Evolutionary conservation across 2,113 vertebrate genomes (phyloP), one percentile per base, ranked within the genome.

Genomic region (Microcebus ravelobensis): DNA sequence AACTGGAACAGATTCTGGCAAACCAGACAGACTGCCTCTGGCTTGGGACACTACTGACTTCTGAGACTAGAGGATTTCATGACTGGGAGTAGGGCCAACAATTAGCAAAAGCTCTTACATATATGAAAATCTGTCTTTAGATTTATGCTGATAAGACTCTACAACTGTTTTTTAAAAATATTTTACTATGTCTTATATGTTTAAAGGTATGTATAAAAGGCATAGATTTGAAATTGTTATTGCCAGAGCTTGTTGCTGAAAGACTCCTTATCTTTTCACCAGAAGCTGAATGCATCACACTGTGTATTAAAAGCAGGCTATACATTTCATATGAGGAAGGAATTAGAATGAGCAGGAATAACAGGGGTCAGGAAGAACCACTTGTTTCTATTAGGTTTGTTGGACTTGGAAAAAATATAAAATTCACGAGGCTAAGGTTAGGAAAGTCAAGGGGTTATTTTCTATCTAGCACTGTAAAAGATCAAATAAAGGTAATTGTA

Each of bases 121-220:
- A 55, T 63, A 55, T 79, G 39, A 90, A 90, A 77, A 31, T 42
- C 55, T 79, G 65, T 39, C 50, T 63, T 77, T 65, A 70, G 90
- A 87, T 71, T 45, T 42, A 89, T 27, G 29, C n/a, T 68, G 50
- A 81, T 45, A 68, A 94, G 20, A 76, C 57, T 70, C 73, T 9
- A 31, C 34, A 82, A 63, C 52, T 42, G 25, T 6, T 17, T 45
- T 59, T 89, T 6, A 2, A 25, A 88, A 95, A 74, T 86, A 57
- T 48, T 63, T 70, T 39, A 81, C 65, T 20, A 8, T 48, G 48
- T 29, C 45, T 57, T 89, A 68, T 34, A 55, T 57, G 34, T 80
- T 97, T 12, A 76, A 92, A 81, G 81, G n/a, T 27, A 67, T 34
- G 61, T 92, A 59, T 63, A 90, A 65, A 90, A 96, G 52, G 31